Conservation (phyloP, 2,888 invertebrate genomes). For the Aphodius granarius region DNA sequence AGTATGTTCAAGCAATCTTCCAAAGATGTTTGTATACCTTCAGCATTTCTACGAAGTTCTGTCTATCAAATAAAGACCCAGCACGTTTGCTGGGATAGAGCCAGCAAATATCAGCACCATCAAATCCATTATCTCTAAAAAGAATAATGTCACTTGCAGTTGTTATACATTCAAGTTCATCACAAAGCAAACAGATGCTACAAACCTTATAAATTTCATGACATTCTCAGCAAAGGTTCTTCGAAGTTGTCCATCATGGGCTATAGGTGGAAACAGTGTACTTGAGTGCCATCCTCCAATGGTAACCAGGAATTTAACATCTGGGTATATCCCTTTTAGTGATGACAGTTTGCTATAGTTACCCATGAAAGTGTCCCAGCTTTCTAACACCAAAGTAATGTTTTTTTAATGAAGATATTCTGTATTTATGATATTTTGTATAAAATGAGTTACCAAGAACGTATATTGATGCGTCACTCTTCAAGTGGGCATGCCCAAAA, state of each 20-base stretch:
- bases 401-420: neutral
- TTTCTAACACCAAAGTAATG: neutral
- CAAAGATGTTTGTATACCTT: neutral
- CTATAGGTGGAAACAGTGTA: neutral
- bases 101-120: slow-evolving; percentile 5
- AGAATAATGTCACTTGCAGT: no score
- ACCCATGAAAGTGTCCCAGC: neutral
- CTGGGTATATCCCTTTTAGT: neutral
- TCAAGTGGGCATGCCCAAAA: slow-evolving; percentile 1
- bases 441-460: neutral
- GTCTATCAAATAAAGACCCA: neutral
- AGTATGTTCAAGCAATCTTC: no score
- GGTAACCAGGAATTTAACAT: neutral
- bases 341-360: neutral
- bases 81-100: slow-evolving; percentile 1
- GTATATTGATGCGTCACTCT: neutral
- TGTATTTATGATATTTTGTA: no score
- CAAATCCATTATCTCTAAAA: neutral
- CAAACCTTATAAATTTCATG: neutral
- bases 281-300: neutral
- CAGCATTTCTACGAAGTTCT: neutral
- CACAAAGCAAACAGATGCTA: neutral
- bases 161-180: neutral
- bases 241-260: neutral
- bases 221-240: slow-evolving; percentile 3